Evolutionary conservation across 2,888 invertebrate genomes (phyloP).

Genomic region (Bursaphelenchus okinawaensis): DNA sequence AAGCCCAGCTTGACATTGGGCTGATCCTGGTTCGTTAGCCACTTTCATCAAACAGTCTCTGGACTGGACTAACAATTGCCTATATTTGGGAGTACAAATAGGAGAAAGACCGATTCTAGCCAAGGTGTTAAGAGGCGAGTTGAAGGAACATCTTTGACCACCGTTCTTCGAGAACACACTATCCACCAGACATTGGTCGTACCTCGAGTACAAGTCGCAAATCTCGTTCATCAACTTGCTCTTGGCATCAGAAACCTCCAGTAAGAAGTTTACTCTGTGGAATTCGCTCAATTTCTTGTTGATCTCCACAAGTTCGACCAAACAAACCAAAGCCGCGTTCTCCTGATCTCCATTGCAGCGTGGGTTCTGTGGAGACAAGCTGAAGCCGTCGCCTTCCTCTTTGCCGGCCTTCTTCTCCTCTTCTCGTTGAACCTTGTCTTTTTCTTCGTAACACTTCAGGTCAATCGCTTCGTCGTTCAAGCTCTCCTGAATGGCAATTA

Average conservation of each 20-base stretch:
- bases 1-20: conserved; percentile 46
- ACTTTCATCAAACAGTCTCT: conserved; percentile 38
- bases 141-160: conserved; percentile 45
- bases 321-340: conserved; percentile 50
- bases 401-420: neutral
- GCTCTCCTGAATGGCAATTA: conserved; percentile 44
- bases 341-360: conserved; percentile 33
- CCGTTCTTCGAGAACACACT: conserved; percentile 40
- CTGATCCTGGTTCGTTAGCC: conserved; percentile 23
- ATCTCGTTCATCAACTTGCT: conserved; percentile 46
- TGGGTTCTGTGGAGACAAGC: conserved; percentile 21
- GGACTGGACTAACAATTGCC: conserved; percentile 40
- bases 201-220: conserved; percentile 39
- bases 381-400: conserved; percentile 25
- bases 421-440: conserved; percentile 1
- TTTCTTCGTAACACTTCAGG: conserved; percentile 28
- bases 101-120: conserved; percentile 53
- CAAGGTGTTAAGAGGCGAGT: conserved; percentile 52
- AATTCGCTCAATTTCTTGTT: conserved; percentile 48
- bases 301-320: conserved; percentile 53
- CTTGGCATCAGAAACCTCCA: conserved; percentile 43
- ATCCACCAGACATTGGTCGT: conserved; percentile 38
- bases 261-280: conserved; percentile 44
- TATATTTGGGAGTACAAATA: conserved; percentile 41
- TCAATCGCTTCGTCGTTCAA: conserved; percentile 38